Conservation (phyloP, 2,113 vertebrate species). For the Trematocara marginatum region DNA sequence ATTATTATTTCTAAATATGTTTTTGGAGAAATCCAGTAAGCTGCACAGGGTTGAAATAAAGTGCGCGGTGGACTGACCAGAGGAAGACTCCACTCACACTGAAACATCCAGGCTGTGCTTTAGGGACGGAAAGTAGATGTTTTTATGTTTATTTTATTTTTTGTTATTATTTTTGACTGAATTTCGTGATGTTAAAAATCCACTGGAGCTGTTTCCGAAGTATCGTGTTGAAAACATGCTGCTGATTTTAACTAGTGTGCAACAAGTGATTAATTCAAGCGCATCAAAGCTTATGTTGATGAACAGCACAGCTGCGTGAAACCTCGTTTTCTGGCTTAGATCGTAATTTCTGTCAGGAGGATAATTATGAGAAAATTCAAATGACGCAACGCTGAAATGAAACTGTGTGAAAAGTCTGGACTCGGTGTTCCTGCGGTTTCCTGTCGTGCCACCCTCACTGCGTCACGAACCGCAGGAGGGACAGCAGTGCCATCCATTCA, state of each 20-base stretch:
- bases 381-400: neutral
- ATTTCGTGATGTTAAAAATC: neutral
- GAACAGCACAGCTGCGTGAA: neutral
- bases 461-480: neutral
- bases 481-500: neutral
- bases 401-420: neutral
- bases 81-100: neutral
- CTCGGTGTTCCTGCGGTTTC: neutral
- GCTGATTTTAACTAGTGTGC: neutral
- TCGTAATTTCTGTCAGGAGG: neutral
- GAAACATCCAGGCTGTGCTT: neutral
- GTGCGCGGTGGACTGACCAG: neutral
- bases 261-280: neutral
- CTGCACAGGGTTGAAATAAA: neutral
- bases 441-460: neutral
- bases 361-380: neutral
- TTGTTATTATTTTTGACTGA: neutral
- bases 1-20: neutral
- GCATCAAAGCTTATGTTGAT: neutral
- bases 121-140: neutral
- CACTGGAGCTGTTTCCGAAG: neutral
- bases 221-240: fast-evolving
- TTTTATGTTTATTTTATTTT: neutral
- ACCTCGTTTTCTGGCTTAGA: neutral
- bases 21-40: neutral